phyloP scores from a whole-genome alignment of 1,140 invertebrate species.

The Zaprionus camerounensis region DNA sequence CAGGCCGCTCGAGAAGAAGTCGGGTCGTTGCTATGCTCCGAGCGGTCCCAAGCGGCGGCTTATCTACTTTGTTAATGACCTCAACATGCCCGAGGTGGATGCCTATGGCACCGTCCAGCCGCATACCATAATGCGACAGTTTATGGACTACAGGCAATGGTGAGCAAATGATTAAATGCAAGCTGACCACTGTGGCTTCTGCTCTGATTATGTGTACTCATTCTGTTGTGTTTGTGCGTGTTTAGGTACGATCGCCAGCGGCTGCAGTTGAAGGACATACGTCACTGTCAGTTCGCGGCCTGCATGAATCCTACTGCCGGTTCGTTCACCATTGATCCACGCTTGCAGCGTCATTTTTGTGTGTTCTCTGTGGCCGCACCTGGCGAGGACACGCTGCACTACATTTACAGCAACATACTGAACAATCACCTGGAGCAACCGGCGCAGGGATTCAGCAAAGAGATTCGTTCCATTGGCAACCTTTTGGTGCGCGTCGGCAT shows the following conservation, averaged over 20 bases:
- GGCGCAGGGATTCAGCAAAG: constrained; percentile 88
- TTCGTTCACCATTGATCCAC: constrained; percentile 96
- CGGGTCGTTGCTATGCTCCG: constrained; percentile 96
- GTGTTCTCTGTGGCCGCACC: constrained; percentile 96
- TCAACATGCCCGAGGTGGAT: constrained; percentile 99
- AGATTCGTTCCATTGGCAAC: constrained; percentile 87
- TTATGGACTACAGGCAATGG: constrained; percentile 97
- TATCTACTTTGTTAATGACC: constrained; percentile 98
- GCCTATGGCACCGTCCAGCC: constrained; percentile 97
- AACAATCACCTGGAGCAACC: constrained; percentile 90
- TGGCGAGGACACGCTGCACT: constrained; percentile 89
- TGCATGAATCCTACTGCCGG: constrained; percentile 99
- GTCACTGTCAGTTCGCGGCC: constrained; percentile 96
- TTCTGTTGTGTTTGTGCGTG: too few relatives aligned
- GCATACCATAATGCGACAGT: constrained; percentile 96
- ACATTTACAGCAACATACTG: constrained; percentile 94
- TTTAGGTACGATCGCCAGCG: constrained; percentile 92
- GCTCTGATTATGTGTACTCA: neutral
- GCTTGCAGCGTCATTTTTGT: constrained; percentile 96
- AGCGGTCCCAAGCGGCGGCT: constrained; percentile 93
- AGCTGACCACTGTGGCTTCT: neutral
- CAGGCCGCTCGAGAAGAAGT: constrained; percentile 97
- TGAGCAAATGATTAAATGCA: constrained; percentile 19
- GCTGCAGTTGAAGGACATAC: constrained; percentile 95
- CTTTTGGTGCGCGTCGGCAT: constrained; percentile 91